A percentile compares a stretch with the other conserved stretches of the same genome.
These are phyloP conservation scores for Tupiocoris notatus DNA, from an alignment of 2,888 invertebrate species.

Conservation along the genomic window DNA sequence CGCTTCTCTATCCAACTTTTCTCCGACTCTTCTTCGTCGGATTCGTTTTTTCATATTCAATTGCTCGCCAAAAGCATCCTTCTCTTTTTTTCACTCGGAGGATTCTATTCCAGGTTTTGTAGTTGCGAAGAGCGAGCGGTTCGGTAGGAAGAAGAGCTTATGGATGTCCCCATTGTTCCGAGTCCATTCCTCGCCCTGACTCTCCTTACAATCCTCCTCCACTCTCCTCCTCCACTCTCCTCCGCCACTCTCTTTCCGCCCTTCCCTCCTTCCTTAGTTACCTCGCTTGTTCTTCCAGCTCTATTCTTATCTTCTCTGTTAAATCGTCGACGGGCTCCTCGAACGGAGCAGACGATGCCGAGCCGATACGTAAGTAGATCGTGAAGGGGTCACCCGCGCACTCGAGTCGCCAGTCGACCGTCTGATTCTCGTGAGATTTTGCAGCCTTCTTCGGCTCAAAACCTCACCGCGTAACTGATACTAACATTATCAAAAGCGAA, in stretches of 20 bases:
- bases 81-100: background rate
- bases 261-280: slow-evolving; percentile 16
- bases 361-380: background rate
- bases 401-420: background rate
- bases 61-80: slow-evolving; percentile 10
- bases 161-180: slow-evolving; percentile 34
- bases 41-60: slow-evolving; percentile 26
- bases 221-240: background rate
- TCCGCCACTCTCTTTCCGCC: slow-evolving; percentile 1
- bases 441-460: too few relatives aligned
- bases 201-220: background rate
- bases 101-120: slow-evolving; percentile 22
- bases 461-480: too few relatives aligned
- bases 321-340: slow-evolving; percentile 6
- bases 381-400: background rate
- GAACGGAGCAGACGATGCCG: background rate
- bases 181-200: slow-evolving; percentile 5
- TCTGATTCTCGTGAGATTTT: too few relatives aligned
- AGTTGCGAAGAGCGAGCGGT: background rate
- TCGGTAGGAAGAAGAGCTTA: slow-evolving; percentile 6
- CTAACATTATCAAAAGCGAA: too few relatives aligned
- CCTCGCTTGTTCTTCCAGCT: background rate
- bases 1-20: background rate
- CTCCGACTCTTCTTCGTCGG: background rate
- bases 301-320: slow-evolving; percentile 10